phyloP scores from a whole-genome alignment of 2,797 vertebrate genomes.

The Taenioides sp. region DNA sequence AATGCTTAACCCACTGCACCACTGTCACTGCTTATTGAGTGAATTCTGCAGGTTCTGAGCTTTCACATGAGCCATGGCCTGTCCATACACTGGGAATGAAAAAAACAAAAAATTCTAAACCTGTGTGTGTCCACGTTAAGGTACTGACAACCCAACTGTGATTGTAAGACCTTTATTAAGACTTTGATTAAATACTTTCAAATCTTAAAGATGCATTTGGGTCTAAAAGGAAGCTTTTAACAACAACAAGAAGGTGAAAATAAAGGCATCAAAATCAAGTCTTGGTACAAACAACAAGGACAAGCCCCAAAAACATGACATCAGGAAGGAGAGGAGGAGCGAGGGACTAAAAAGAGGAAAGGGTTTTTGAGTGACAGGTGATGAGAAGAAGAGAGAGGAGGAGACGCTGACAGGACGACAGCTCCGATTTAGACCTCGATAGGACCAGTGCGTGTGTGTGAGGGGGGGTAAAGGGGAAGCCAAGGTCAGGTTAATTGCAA shows the following conservation, averaged over 20 bases:
- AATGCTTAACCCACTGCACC: not conserved
- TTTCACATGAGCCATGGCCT: no score
- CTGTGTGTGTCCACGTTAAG: no score
- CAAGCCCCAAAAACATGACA: conserved; percentile 18
- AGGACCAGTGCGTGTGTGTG: conserved; percentile 25
- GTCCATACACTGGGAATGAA: no score
- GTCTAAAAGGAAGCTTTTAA: no score
- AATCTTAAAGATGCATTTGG: no score
- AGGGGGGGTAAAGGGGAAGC: conserved; percentile 63
- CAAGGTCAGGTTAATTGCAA: conserved; percentile 82
- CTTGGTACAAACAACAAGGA: conserved; percentile 15
- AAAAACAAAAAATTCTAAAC: no score
- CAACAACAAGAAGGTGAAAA: not conserved
- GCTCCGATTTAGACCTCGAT: conserved; percentile 76
- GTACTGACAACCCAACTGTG: no score
- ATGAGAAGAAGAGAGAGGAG: conserved; percentile 52
- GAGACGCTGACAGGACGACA: conserved; percentile 72
- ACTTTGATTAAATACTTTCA: no score
- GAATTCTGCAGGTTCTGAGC: no score
- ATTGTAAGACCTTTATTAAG: no score
- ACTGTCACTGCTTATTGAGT: not conserved
- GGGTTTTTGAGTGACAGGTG: conserved; percentile 71
- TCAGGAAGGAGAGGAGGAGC: conserved; percentile 44
- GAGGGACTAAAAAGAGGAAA: conserved; percentile 62
- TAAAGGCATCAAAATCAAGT: conserved; percentile 9